Evolutionary conservation across 2,113 vertebrate species (phyloP).

Genomic region (Ammodytes dubius): DNA sequence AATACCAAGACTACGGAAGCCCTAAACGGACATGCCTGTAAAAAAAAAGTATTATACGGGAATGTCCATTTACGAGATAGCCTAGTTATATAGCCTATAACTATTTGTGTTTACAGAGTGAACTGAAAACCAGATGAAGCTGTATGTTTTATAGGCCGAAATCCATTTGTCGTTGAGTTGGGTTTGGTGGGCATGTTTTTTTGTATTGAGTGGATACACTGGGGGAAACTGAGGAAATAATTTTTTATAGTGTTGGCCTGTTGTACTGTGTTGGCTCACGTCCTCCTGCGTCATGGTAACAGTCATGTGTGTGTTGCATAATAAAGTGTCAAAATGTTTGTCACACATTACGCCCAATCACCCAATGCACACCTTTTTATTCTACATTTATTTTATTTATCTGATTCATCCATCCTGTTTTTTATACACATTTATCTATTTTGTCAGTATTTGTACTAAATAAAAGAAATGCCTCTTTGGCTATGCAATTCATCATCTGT

Average conservation of each 20-base stretch:
- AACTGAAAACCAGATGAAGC: not conserved
- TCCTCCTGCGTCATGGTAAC: not conserved
- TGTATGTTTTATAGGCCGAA: not conserved
- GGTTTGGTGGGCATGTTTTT: not conserved
- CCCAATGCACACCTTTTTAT: not conserved
- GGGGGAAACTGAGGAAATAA: not conserved
- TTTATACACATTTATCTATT: slow-evolving; percentile 26
- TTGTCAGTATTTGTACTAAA: slow-evolving; percentile 2
- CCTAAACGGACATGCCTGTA: no score
- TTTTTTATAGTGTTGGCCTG: not conserved
- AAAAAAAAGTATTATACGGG: no score
- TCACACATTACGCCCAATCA: not conserved
- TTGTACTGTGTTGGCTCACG: not conserved
- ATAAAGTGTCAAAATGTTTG: slow-evolving; percentile 24
- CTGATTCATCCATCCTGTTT: not conserved
- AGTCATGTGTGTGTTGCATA: not conserved
- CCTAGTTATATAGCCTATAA: not conserved
- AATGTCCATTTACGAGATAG: no score
- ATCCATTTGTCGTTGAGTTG: not conserved
- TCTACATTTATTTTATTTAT: not conserved
- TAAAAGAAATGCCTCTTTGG: slow-evolving; percentile 36
- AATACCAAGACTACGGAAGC: not conserved
- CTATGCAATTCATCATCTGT: slow-evolving; percentile 18
- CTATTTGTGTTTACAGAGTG: not conserved
- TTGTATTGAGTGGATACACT: not conserved